Evolutionary conservation across 2,888 invertebrate species (phyloP), one percentile per base, ranked within the genome.

Genomic region (Phortica okadai): DNA sequence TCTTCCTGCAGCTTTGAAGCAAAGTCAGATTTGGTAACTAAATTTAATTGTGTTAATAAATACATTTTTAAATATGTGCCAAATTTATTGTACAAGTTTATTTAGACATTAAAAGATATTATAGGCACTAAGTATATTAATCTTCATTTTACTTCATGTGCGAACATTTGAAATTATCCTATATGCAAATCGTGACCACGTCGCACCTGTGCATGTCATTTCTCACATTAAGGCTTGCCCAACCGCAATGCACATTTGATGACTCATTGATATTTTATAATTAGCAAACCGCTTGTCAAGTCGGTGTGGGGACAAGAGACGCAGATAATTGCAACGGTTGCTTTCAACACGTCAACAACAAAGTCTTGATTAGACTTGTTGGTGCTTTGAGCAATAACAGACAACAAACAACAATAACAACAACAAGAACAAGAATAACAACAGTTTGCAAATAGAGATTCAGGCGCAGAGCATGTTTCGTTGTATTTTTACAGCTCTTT

Each of bases 1-100:
- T 33, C 33, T 4, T 33, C 33, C 33, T 33, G 2, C 2, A 33
- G 4, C 1, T 33, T 33, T 5, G 1, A 33, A 33, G 33, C 33
- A 33, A 33, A 33, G 33, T 33, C 33, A 33, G 33, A 33, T 5
- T 0, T 33, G 33, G 7, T 11, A 56, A 14, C 56, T 11, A 69
- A 82, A 87, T 82, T 83, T 85, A 85, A 85, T 87, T 85, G 87
- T 87, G 85, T 84, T 85, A 85, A 85, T 85, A 84, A 86, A 87
- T 33, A 5, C 4, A 85, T 84, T 84, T 85, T 87, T 83, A 87
- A 79, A 84, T 82, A 83, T 85, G 82, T 86, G 85, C 81, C 84
- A 82, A 81, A 64, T 64, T 14, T 21, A 16, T 33, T 33, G 21
- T 64, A 54, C 7, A 33, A 33, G 33, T 33, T 33, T 33, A 70